A percentile compares a stretch with the other conserved stretches of the same genome.
These are phyloP conservation scores for Maconellicoccus hirsutus DNA, from an alignment of 1,140 invertebrate species.

Conservation along the genomic window DNA sequence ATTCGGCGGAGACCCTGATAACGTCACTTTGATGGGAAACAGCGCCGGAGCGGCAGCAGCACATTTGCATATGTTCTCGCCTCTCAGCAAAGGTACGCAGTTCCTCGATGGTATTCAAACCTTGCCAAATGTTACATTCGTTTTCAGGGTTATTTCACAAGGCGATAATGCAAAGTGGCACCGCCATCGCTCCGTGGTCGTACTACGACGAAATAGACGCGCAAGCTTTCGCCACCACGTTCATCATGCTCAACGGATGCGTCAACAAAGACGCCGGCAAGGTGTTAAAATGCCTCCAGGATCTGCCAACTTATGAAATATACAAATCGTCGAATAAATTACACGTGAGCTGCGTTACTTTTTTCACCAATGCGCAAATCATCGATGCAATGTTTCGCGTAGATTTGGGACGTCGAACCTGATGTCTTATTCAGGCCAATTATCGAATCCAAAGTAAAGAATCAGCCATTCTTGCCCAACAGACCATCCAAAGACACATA, in stretches of 20 bases:
- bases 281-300: not conserved
- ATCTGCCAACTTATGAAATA: too few relatives aligned
- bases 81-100: not conserved
- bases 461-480: too few relatives aligned
- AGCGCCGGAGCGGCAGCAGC: not conserved
- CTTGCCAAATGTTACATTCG: not conserved
- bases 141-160: slow-evolving; percentile 17
- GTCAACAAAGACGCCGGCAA: not conserved
- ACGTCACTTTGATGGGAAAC: not conserved
- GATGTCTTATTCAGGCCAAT: too few relatives aligned
- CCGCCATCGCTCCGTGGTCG: not conserved
- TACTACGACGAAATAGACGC: not conserved
- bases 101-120: not conserved
- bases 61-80: not conserved
- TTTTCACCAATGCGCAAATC: too few relatives aligned
- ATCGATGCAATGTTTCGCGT: too few relatives aligned
- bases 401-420: too few relatives aligned
- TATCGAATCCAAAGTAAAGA: too few relatives aligned
- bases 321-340: too few relatives aligned
- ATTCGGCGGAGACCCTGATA: not conserved
- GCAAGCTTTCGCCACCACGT: not conserved
- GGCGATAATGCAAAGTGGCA: slow-evolving; percentile 11
- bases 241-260: not conserved
- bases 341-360: too few relatives aligned
- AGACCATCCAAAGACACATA: too few relatives aligned